phyloP scores from a whole-genome alignment of 2,888 invertebrate species.

The Clusia tigrina region DNA sequence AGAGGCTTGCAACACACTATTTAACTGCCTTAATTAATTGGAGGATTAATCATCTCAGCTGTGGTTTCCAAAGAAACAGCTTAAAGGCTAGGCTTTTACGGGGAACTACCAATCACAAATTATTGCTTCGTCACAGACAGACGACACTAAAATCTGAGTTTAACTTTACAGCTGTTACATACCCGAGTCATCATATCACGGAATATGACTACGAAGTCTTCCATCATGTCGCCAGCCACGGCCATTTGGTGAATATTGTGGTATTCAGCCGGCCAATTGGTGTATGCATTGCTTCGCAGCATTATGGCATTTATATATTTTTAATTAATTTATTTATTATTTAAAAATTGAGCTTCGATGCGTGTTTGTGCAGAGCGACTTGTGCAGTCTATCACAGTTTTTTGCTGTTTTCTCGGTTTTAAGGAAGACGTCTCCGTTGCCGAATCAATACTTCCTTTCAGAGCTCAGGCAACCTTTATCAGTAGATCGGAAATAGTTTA shows the following conservation, averaged over 20 bases:
- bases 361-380: background rate
- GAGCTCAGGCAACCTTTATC: background rate
- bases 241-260: conserved; percentile 68
- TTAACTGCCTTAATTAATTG: no score
- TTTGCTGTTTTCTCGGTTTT: conserved; percentile 5
- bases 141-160: no score
- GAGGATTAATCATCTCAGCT: no score
- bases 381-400: conserved; percentile 19
- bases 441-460: background rate
- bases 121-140: no score
- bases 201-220: conserved; percentile 76
- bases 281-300: conserved; percentile 50
- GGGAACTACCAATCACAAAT: no score
- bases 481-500: background rate
- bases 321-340: background rate
- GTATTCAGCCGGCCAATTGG: conserved; percentile 72
- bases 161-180: no score
- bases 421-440: conserved; percentile 6
- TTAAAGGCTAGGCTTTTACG: no score
- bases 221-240: conserved; percentile 75
- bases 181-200: conserved; percentile 76
- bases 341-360: background rate
- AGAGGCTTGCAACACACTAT: no score
- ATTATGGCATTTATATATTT: no score
- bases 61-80: no score